Evolutionary conservation across 2,113 vertebrate genomes (phyloP).

Genomic region (Hemibates koningsi): DNA sequence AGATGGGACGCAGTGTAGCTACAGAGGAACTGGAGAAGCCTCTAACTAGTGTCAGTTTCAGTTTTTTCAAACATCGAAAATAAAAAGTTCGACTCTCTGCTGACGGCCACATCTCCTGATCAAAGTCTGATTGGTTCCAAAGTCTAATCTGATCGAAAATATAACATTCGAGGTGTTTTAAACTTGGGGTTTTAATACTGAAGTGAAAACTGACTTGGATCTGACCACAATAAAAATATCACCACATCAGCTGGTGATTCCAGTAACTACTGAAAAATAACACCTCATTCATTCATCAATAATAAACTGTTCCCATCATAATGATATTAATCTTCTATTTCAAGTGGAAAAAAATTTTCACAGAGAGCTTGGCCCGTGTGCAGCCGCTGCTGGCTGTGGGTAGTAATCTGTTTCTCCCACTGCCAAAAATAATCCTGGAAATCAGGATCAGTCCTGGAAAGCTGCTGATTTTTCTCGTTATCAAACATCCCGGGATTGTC

Average conservation of each 20-base stretch:
- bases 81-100: background rate
- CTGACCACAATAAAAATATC: background rate
- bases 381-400: background rate
- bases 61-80: background rate
- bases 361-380: rapidly evolving
- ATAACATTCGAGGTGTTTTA: background rate
- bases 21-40: background rate
- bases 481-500: background rate
- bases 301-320: background rate
- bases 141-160: rapidly evolving
- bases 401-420: background rate
- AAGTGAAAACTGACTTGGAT: background rate
- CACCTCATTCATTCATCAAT: rapidly evolving
- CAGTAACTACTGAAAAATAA: background rate
- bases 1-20: background rate
- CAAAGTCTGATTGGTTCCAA: background rate
- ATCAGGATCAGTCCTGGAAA: background rate
- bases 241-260: background rate
- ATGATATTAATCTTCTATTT: background rate
- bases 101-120: rapidly evolving
- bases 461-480: background rate
- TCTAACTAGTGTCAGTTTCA: background rate
- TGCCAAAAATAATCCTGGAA: background rate
- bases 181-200: background rate
- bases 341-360: background rate